Evolutionary conservation across 2,113 vertebrate genomes (phyloP).

Genomic region (Callaeas wilsoni): DNA sequence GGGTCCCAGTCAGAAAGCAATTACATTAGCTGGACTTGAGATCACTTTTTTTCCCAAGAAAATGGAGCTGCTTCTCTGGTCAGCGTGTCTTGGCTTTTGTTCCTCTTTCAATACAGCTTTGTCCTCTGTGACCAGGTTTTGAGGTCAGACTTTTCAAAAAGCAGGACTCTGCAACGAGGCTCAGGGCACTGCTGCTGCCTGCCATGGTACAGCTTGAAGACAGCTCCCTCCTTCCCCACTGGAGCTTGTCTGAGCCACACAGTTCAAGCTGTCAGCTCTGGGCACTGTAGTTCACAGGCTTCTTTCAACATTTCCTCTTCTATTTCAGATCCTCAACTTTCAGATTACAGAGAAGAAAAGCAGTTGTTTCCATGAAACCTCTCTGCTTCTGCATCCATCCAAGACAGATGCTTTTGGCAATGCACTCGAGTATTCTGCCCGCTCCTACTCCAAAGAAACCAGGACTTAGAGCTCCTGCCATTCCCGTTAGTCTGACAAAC

Average conservation of each 20-base stretch:
- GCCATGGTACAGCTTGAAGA: background rate
- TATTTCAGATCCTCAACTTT: background rate
- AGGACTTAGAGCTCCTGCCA: background rate
- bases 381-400: background rate
- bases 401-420: background rate
- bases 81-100: background rate
- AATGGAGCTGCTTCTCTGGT: slow-evolving; percentile 21
- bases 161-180: background rate
- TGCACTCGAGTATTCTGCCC: background rate
- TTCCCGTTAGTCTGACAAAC: background rate
- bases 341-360: background rate
- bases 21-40: slow-evolving; percentile 16
- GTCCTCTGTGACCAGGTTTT: background rate
- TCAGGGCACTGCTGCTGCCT: background rate
- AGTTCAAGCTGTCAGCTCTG: background rate
- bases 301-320: background rate
- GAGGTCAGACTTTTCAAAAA: background rate
- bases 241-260: background rate
- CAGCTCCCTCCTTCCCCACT: background rate
- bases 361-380: background rate
- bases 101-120: background rate
- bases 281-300: background rate
- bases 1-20: slow-evolving; percentile 45
- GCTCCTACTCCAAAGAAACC: background rate
- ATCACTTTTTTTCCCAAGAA: slow-evolving; percentile 40